Conservation (phyloP, 2,797 vertebrate species). For the Melanotaenia boesemani region DNA sequence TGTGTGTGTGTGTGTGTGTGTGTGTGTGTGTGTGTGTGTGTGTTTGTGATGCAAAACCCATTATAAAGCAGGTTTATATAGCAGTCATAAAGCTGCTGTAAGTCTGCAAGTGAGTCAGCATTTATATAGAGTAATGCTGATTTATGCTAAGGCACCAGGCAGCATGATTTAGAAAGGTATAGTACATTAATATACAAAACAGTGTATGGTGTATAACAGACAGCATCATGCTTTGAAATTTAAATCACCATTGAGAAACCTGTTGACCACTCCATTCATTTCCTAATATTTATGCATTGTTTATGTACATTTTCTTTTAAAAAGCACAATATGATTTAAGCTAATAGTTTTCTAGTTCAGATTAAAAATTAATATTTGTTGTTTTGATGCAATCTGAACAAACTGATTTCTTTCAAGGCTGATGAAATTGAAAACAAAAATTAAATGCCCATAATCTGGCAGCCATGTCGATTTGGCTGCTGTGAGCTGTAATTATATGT, state of each 20-base stretch:
- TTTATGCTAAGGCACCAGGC: constrained; percentile 41
- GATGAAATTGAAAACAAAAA: too few relatives aligned
- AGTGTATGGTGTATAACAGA: not conserved
- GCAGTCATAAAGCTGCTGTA: constrained; percentile 65
- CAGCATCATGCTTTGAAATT: not conserved
- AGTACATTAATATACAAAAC: constrained; percentile 3
- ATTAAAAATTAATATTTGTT: too few relatives aligned
- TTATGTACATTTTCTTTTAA: too few relatives aligned
- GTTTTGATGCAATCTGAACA: too few relatives aligned
- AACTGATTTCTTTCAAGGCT: too few relatives aligned
- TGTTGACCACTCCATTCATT: not conserved
- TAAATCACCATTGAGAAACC: not conserved
- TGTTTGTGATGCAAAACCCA: constrained; percentile 21
- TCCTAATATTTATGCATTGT: not conserved
- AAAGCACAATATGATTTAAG: too few relatives aligned
- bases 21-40: constrained; percentile 5
- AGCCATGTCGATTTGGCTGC: too few relatives aligned
- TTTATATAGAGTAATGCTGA: constrained; percentile 25
- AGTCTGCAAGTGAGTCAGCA: constrained; percentile 49
- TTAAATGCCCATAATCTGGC: too few relatives aligned
- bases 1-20: not conserved
- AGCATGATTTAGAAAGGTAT: not conserved
- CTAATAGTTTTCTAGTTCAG: too few relatives aligned
- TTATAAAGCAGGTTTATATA: constrained; percentile 49
- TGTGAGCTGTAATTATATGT: too few relatives aligned